Evolutionary conservation across 2,888 invertebrate genomes (phyloP), one percentile per base, ranked within the genome.

Genomic region (Tupiocoris notatus): DNA sequence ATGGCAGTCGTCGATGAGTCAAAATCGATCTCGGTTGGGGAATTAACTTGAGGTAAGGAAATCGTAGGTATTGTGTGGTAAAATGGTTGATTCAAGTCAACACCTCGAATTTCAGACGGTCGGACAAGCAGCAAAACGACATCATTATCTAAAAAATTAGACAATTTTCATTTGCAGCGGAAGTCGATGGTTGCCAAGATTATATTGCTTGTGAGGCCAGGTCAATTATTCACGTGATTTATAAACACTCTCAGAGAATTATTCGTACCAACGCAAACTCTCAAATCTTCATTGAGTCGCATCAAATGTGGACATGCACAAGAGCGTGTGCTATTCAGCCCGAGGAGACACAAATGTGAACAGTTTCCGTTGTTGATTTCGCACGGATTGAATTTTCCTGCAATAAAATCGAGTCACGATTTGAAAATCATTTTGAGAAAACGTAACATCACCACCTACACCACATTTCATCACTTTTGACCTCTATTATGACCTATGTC

Each of bases 231-330:
- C n/a, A n/a, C n/a, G n/a, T n/a, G n/a, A n/a, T n/a, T n/a, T n/a
- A n/a, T n/a, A n/a, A n/a, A n/a, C n/a, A n/a, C n/a, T n/a, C n/a
- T n/a, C n/a, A n/a, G n/a, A n/a, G n/a, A n/a, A 39, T 39, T 39
- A 39, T 77, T 83, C 87, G 84, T 84, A 90, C 90, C 86, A 80
- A 88, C 86, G 82, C 92, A 92, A n/a, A 88, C 91, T 80, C 84
- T 85, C 75, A 87, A 86, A 83, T 94, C 91, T 0, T 83, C 79
- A 76, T 88, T 87, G 24, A 95, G 86, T 59, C 91, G 89, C 92
- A 93, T 94, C 70, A 95, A 89, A 85, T 95, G 94, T 20, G 94
- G 94, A 83, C 94, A 95, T 79, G 92, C 93, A 85, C 95, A 95
- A 79, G 86, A 87, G 81, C 87, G 89, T 7, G 86, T 88, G 22